phyloP scores from a whole-genome alignment of 2,888 invertebrate genomes.

The Pocota personata region DNA sequence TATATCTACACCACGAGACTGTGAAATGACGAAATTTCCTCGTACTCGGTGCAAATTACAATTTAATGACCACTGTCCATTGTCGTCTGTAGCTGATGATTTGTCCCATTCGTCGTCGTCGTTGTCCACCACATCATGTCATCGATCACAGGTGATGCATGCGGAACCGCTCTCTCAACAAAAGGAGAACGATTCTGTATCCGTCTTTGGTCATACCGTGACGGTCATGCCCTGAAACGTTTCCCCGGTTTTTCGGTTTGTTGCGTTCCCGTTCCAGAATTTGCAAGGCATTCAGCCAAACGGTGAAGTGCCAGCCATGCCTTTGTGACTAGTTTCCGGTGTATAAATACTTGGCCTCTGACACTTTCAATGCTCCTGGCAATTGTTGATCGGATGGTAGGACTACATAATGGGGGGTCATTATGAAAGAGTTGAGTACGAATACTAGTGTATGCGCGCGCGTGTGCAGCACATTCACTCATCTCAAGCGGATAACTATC shows the following conservation, averaged over 20 bases:
- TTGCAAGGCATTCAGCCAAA: slow-evolving; percentile 22
- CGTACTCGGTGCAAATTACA: slow-evolving; percentile 24
- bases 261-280: slow-evolving; percentile 36
- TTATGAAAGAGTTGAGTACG: slow-evolving; percentile 32
- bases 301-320: slow-evolving; percentile 23
- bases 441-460: background rate
- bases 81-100: slow-evolving; percentile 11
- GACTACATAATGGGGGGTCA: slow-evolving; percentile 38
- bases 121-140: slow-evolving; percentile 43
- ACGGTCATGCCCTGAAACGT: slow-evolving; percentile 73
- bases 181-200: slow-evolving; percentile 52
- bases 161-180: slow-evolving; percentile 62
- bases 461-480: slow-evolving; percentile 24
- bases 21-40: slow-evolving; percentile 38
- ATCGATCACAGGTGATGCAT: slow-evolving; percentile 73
- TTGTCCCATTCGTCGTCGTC: slow-evolving; percentile 20
- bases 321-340: slow-evolving; percentile 65
- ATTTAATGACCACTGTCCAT: slow-evolving; percentile 42
- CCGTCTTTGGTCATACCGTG: slow-evolving; percentile 47
- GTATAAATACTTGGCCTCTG: slow-evolving; percentile 54
- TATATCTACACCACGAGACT: background rate
- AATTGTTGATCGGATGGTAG: background rate
- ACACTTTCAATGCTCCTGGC: slow-evolving; percentile 65
- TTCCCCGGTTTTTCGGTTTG: slow-evolving; percentile 62
- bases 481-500: slow-evolving; percentile 5